Evolutionary conservation across 2,888 invertebrate genomes (phyloP), one percentile per base, ranked within the genome.

Genomic region (Atethmia centrago): DNA sequence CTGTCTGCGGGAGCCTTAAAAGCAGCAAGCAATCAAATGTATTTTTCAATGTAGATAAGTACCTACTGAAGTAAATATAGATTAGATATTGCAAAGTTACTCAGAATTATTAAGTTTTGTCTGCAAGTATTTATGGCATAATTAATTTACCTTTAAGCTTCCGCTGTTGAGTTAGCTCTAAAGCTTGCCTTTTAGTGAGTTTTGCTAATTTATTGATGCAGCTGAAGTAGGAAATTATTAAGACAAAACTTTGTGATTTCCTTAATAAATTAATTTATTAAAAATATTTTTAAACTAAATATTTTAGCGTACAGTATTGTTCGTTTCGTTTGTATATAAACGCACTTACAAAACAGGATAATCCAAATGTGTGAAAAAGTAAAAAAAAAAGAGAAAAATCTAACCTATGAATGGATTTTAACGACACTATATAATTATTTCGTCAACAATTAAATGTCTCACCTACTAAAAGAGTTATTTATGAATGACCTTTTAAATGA

Each of bases 121-220:
- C 36, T 62, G 28, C 51, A 82, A 84, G 71, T 75, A 72, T 71
- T 72, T 67, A 71, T 49, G 47, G 45, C 65, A 77, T 82, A 71
- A 82, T 83, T 80, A 75, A 83, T 80, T 85, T 75, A 73, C 28
- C 62, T 61, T 58, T 63, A 77, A 70, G 72, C 74, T 80, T 80
- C 83, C 80, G 83, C 36, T 66, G 45, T 53, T 78, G 47, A 61
- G 47, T 80, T 55, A 72, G 25, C n/a, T 64, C 3, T 79, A 40
- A 63, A 73, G 63, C 62, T 78, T 45, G 31, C 69, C 74, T 86
- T 76, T 85, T 72, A 85, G 71, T 59, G 63, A 71, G 31, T 72
- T 72, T 71, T 59, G 63, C 51, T 85, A 67, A 85, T 82, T 82
- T 85, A 84, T 84, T 80, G 62, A 84, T 85, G 58, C 70, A 67